Percentiles rank a stretch among this genome's conserved stretches.
Conservation (phyloP, 2,797 vertebrate species). For the Natrix natrix region DNA sequence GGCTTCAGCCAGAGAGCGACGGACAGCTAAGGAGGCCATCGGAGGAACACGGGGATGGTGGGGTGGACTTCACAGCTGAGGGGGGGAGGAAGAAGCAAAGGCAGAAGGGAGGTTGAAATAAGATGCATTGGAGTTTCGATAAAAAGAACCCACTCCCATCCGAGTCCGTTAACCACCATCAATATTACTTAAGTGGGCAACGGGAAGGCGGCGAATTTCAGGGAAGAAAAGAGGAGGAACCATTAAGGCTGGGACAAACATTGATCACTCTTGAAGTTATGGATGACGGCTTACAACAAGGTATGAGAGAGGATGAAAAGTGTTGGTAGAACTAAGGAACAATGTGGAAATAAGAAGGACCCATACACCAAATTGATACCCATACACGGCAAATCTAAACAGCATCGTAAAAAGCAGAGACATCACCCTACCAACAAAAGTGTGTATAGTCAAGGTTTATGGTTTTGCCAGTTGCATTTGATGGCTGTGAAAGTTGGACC, state of each 20-base stretch:
- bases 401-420: too few species aligned
- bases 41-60: constrained; percentile 60
- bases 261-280: not conserved
- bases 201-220: not conserved
- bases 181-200: constrained; percentile 40
- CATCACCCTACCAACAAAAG: too few species aligned
- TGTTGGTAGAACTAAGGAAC: not conserved
- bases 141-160: constrained; percentile 29
- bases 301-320: not conserved
- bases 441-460: too few species aligned
- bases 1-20: constrained; percentile 68
- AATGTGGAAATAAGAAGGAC: not conserved
- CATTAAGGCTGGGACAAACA: not conserved
- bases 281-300: not conserved
- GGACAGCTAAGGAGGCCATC: constrained; percentile 79
- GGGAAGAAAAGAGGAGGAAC: not conserved
- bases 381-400: too few species aligned
- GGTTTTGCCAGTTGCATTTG: too few species aligned
- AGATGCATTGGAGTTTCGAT: constrained; percentile 55
- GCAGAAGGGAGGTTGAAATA: constrained; percentile 68
- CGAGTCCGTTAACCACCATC: constrained; percentile 51
- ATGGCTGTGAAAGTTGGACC: too few species aligned
- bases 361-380: not conserved
- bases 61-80: constrained; percentile 54
- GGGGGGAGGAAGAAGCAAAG: constrained; percentile 59